Evolutionary conservation across 2,797 vertebrate genomes (phyloP).

Genomic region (Balearica regulorum): DNA sequence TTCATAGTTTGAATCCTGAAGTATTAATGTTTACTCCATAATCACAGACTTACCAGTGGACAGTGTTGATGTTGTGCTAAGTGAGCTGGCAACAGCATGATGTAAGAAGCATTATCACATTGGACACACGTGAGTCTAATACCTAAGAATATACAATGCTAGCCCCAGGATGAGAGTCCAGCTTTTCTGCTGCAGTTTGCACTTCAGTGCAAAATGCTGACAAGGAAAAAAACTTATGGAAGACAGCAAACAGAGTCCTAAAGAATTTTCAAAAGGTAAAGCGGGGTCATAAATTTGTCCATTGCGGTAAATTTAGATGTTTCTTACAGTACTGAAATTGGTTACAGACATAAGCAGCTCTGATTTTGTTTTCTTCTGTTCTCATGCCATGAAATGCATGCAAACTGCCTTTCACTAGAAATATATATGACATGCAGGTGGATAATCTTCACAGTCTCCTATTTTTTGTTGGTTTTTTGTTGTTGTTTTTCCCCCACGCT

Average conservation of each 20-base stretch:
- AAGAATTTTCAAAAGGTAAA: neutral
- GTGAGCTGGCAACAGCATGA: neutral
- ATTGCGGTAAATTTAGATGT: neutral
- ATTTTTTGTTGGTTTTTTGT: neutral
- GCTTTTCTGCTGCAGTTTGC: neutral
- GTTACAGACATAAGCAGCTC: neutral
- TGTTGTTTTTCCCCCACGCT: neutral
- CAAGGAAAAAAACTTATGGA: neutral
- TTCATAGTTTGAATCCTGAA: neutral
- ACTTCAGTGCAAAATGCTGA: neutral
- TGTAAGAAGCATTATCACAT: neutral
- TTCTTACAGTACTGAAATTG: neutral
- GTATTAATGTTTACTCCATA: neutral
- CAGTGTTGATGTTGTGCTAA: neutral
- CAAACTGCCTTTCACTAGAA: neutral
- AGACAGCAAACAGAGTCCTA: neutral
- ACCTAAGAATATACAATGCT: neutral
- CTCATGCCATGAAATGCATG: neutral
- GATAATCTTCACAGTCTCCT: neutral
- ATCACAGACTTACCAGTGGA: neutral
- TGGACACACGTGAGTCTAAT: neutral
- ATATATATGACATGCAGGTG: neutral
- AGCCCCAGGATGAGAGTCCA: neutral
- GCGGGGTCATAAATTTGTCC: accelerated
- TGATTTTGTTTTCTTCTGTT: neutral